Conservation (phyloP, 2,888 invertebrate genomes). For the Drosophila buzzatii region DNA sequence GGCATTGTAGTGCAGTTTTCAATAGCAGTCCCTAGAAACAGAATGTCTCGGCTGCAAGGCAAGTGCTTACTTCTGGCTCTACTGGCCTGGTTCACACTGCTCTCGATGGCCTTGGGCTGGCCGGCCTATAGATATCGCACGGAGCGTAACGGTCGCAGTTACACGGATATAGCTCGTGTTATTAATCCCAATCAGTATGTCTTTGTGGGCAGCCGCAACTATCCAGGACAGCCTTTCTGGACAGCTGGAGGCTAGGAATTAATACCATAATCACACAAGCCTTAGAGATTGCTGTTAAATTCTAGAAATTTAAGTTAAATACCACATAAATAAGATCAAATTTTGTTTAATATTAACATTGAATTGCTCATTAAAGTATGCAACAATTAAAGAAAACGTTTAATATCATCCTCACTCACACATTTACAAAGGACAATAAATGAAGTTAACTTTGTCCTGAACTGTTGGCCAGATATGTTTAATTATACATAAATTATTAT, state of each 20-base stretch:
- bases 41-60: slow-evolving; percentile 42
- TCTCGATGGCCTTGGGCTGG: slow-evolving; percentile 11
- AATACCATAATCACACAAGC: background rate
- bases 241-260: slow-evolving; percentile 54
- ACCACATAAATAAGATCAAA: background rate
- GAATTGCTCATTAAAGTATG: background rate
- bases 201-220: slow-evolving; percentile 84
- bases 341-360: background rate
- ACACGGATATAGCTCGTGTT: slow-evolving; percentile 90
- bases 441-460: background rate
- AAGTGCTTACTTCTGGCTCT: slow-evolving; percentile 29
- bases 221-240: slow-evolving; percentile 88
- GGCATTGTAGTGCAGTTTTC: slow-evolving; percentile 53
- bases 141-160: slow-evolving; percentile 86
- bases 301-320: background rate
- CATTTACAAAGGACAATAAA: background rate
- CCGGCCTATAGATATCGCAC: slow-evolving; percentile 33
- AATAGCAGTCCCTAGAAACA: slow-evolving; percentile 34
- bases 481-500: background rate
- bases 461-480: background rate
- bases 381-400: background rate
- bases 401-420: background rate
- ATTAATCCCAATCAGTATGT: slow-evolving; percentile 88
- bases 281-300: background rate
- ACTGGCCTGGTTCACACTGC: slow-evolving; percentile 39